Evolutionary conservation across 2,113 vertebrate species (phyloP), one percentile per base, ranked within the genome.

Genomic region (Corythaixoides concolor): DNA sequence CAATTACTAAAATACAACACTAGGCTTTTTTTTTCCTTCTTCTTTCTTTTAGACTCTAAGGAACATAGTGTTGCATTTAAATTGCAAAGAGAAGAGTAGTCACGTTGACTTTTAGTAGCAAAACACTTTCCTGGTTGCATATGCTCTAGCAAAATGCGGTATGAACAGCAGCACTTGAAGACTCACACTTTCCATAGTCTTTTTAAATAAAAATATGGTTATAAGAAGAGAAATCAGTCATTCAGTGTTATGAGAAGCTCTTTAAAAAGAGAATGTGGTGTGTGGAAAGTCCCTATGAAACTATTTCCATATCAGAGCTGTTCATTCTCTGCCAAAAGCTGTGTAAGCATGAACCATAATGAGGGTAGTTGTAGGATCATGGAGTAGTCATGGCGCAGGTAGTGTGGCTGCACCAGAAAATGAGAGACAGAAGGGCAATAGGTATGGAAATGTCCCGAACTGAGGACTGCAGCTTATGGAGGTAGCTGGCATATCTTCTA

Each of bases 271-370:
- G 68, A 76, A n/a, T 50, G 50, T 58, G 62, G 55, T 73, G 62
- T 24, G 62, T 85, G 85, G 85, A 95, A 97, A 96, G 88, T 95
- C 94, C 91, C 95, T 83, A 13, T 43, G 81, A 96, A 96, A 91
- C 91, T 39, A 85, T 79, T 89, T 82, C 77, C 93, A 94, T 87
- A 82, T 91, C 68, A 91, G 43, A 87, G 77, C 49, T 68, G 59
- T 60, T 95, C 11, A 2, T 91, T 81, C 73, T 67, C 55, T 94
- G 89, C 89, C 95, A 91, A 80, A 68, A 69, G 78, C 93, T 95
- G 37, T 58, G 35, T 79, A 73, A 94, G 78, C 74, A 58, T 23
- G 69, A 78, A n/a, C 85, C 3, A 2, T 91, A 78, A 91, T 62
- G 66, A 84, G 66, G 32, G 35, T 20, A 22, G 70, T 28, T 76